Evolutionary conservation across 2,888 invertebrate genomes (phyloP).

Genomic region (Parthenolecanium corni): DNA sequence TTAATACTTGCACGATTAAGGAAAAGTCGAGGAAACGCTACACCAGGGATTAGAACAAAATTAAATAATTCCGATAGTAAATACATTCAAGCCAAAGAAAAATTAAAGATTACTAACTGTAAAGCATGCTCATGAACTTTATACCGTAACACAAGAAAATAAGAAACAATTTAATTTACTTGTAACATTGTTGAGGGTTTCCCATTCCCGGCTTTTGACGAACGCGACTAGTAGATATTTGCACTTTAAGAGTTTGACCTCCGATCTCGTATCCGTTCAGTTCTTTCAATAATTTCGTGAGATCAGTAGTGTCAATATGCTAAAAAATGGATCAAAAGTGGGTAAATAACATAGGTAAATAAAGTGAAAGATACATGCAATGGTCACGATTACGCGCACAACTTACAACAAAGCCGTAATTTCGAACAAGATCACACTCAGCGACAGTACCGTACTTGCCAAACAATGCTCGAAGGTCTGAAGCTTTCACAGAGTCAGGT

Average conservation of each 20-base stretch:
- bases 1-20: too few species aligned
- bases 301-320: constrained; percentile 82
- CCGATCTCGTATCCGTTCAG: constrained; percentile 74
- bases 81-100: too few species aligned
- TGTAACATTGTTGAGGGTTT: constrained; percentile 90
- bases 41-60: too few species aligned
- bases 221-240: constrained; percentile 84
- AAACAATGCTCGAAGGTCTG: constrained; percentile 84
- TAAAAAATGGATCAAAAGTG: too few species aligned
- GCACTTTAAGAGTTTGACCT: constrained; percentile 81
- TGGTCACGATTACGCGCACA: too few species aligned
- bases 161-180: constrained; percentile 32
- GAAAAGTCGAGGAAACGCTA: too few species aligned
- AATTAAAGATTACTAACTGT: too few species aligned
- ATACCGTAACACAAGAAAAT: too few species aligned
- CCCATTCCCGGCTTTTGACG: constrained; percentile 94
- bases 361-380: too few species aligned
- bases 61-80: too few species aligned
- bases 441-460: constrained; percentile 90
- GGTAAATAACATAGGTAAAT: too few species aligned
- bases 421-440: constrained; percentile 94
- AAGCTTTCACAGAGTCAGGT: constrained; percentile 81
- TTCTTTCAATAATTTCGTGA: constrained; percentile 82
- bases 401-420: constrained; percentile 83
- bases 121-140: too few species aligned